Percentiles rank a stretch among this genome's conserved stretches.
Evolutionary conservation across 2,888 invertebrate species (phyloP).

Genomic region (Agrotis segetum): DNA sequence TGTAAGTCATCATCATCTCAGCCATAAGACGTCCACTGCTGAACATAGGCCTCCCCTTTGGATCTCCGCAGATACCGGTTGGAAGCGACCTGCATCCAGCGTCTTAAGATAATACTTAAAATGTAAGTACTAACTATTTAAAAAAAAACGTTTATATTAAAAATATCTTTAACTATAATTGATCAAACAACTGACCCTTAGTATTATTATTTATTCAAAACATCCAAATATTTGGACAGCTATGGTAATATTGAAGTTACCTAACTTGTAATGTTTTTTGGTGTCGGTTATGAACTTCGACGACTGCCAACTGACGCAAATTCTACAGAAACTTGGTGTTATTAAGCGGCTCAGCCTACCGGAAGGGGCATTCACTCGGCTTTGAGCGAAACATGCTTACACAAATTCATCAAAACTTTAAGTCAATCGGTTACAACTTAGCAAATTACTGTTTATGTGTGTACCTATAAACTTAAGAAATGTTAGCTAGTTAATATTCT

Average conservation of each 20-base stretch:
- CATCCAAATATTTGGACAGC: background rate
- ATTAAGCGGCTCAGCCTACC: slow-evolving; percentile 50
- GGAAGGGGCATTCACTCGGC: slow-evolving; percentile 43
- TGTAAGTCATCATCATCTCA: too few species aligned
- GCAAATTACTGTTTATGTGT: slow-evolving; percentile 25
- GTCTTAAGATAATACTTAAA: too few species aligned
- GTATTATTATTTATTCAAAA: slow-evolving; percentile 1
- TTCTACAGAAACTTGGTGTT: slow-evolving; percentile 51
- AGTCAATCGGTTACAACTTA: slow-evolving; percentile 30
- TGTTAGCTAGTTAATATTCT: background rate
- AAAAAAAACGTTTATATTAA: too few species aligned
- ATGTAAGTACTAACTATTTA: too few species aligned
- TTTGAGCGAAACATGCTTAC: slow-evolving; percentile 48
- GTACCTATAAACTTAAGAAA: background rate
- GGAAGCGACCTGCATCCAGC: too few species aligned
- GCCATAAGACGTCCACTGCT: too few species aligned
- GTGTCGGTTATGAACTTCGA: slow-evolving; percentile 45
- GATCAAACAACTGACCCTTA: too few species aligned
- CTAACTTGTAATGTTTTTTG: slow-evolving; percentile 27
- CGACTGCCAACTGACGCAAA: slow-evolving; percentile 45
- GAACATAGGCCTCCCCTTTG: too few species aligned
- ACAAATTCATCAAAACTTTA: slow-evolving; percentile 61
- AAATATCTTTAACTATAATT: too few species aligned
- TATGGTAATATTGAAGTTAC: background rate
- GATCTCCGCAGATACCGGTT: too few species aligned